Evolutionary conservation across 2,113 vertebrate species (phyloP).

Genomic region (Anhinga anhinga): DNA sequence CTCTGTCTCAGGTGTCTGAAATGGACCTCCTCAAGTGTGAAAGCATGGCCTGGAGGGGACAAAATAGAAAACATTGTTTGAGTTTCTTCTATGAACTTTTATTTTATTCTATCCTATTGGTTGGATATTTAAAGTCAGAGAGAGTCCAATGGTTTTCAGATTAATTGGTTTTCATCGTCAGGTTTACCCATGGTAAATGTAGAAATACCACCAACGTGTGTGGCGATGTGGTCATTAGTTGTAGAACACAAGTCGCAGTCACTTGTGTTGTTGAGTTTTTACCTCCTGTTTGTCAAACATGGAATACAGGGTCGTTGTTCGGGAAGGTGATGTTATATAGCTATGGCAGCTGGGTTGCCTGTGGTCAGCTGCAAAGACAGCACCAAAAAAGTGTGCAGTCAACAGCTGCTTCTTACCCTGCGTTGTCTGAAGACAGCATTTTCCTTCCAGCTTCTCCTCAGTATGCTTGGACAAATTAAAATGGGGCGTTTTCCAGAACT

Average conservation of each 20-base stretch:
- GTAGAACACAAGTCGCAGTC: not conserved
- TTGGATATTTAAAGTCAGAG: not conserved
- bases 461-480: not conserved
- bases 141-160: not conserved
- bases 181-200: not conserved
- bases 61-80: not conserved
- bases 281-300: fast-evolving
- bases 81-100: not conserved
- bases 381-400: not conserved
- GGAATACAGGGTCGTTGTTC: fast-evolving
- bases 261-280: not conserved
- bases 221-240: fast-evolving
- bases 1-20: not conserved
- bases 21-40: not conserved
- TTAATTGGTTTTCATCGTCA: fast-evolving
- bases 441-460: not conserved
- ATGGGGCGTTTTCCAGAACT: not conserved
- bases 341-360: not conserved
- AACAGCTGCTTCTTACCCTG: not conserved
- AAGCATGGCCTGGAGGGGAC: not conserved
- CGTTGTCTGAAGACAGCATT: not conserved
- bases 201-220: fast-evolving
- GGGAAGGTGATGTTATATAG: not conserved
- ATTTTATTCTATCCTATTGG: too few relatives aligned
- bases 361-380: not conserved